Percentiles rank a stretch among this genome's conserved stretches.
phyloP scores from a whole-genome alignment of 2,888 invertebrate genomes.

The Archips crataeganus region DNA sequence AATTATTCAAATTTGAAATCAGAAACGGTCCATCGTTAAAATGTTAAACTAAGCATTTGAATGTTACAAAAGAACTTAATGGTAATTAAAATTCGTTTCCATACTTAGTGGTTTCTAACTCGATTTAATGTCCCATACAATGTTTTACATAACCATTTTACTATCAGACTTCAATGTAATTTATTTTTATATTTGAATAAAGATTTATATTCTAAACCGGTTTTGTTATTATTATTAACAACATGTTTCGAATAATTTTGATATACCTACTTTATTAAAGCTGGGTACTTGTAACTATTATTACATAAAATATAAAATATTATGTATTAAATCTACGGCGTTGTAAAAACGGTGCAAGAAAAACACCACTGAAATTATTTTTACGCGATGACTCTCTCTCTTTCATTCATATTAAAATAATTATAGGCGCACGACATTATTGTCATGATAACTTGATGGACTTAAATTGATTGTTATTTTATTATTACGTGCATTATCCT shows the following conservation, averaged over 20 bases:
- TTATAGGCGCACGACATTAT: not conserved
- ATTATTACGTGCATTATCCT: not conserved
- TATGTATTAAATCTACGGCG: no score
- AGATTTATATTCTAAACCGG: constrained; percentile 1
- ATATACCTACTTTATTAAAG: no score
- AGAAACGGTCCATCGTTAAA: constrained; percentile 25
- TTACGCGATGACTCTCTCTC: no score
- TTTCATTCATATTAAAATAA: not conserved
- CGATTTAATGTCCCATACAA: constrained; percentile 16
- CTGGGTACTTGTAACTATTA: no score
- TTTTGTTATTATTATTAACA: not conserved
- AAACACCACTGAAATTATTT: not conserved
- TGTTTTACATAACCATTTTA: constrained; percentile 31
- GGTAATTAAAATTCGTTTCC: constrained; percentile 25
- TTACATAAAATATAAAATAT: no score
- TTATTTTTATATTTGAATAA: constrained; percentile 10
- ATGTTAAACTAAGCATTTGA: constrained; percentile 27
- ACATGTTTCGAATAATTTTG: no score
- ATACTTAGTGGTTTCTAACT: constrained; percentile 13
- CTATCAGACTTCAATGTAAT: constrained; percentile 12
- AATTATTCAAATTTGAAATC: constrained; percentile 15
- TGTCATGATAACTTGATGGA: constrained; percentile 1
- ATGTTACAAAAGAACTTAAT: constrained; percentile 34
- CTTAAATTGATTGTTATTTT: constrained; percentile 2
- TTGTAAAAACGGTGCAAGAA: no score